Percentiles rank a stretch among this genome's conserved stretches.
Evolutionary conservation across 2,113 vertebrate species (phyloP).

Genomic region (Pseudonaja textilis): DNA sequence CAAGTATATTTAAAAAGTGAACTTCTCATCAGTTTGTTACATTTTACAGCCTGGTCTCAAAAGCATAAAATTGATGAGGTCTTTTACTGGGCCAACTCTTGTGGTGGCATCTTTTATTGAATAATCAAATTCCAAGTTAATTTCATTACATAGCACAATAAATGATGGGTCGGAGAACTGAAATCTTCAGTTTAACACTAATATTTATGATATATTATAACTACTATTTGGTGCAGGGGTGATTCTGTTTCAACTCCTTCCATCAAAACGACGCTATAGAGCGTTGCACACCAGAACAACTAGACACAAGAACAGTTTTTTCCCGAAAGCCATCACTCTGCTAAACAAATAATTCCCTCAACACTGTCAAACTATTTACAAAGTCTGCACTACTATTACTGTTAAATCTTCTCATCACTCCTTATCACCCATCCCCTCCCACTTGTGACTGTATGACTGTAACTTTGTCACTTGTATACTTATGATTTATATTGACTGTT

Average conservation of each 20-base stretch:
- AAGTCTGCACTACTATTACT: too few species aligned
- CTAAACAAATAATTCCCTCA: too few species aligned
- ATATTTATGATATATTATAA: neutral
- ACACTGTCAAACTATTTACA: too few species aligned
- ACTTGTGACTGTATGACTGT: too few species aligned
- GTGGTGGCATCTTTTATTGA: neutral
- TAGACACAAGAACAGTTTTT: too few species aligned
- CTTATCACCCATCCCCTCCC: too few species aligned
- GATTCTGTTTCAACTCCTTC: neutral
- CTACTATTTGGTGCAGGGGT: neutral
- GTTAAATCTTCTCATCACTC: too few species aligned
- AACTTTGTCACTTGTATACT: too few species aligned
- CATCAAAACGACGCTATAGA: too few species aligned
- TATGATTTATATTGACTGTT: too few species aligned
- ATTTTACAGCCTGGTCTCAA: neutral
- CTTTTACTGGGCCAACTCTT: neutral
- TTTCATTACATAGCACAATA: neutral
- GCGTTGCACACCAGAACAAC: too few species aligned
- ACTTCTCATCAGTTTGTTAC: neutral
- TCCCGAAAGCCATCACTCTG: too few species aligned
- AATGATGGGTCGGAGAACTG: neutral
- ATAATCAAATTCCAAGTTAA: neutral
- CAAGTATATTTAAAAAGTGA: slow-evolving; percentile 7
- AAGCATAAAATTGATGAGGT: slow-evolving; percentile 5
- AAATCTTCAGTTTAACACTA: neutral